These are phyloP conservation scores for Columba janthina DNA, from an alignment of 2,113 vertebrate genomes.

Conservation along the genomic window DNA sequence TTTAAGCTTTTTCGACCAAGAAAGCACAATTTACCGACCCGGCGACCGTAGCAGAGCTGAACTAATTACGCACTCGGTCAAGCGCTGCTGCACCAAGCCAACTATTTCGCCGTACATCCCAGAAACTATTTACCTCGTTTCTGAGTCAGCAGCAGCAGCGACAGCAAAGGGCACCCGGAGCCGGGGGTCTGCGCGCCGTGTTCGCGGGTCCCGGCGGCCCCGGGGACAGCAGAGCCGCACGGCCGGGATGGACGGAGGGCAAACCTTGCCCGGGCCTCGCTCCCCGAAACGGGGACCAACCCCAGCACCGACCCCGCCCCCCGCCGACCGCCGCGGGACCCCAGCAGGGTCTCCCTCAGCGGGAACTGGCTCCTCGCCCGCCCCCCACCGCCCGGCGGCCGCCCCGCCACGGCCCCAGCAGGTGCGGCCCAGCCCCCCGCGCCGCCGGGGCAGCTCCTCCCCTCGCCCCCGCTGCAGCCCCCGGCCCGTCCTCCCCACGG, in stretches of 20 bases:
- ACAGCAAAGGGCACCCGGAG: neutral
- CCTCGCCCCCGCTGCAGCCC: too few species aligned
- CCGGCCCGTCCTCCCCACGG: too few species aligned
- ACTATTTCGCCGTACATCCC: neutral
- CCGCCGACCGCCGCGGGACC: neutral
- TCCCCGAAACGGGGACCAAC: neutral
- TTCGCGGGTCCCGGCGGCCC: neutral
- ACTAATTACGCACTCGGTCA: neutral
- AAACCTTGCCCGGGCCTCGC: neutral
- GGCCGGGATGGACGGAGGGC: neutral
- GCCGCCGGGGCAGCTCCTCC: too few species aligned
- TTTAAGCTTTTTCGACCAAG: neutral
- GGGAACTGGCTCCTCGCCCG: neutral
- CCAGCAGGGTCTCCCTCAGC: neutral
- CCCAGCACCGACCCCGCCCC: neutral
- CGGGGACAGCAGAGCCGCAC: neutral
- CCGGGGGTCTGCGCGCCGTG: neutral
- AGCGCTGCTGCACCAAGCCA: neutral
- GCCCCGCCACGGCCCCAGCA: neutral
- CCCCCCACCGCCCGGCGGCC: neutral
- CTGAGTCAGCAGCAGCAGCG: neutral
- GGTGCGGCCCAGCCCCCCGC: too few species aligned
- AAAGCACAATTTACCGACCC: neutral
- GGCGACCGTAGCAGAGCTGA: neutral
- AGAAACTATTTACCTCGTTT: neutral